A percentile compares a stretch with the other conserved stretches of the same genome.
Conservation (phyloP, 92 coral and sea anemone species). For the Anthopleura xanthogrammica region DNA sequence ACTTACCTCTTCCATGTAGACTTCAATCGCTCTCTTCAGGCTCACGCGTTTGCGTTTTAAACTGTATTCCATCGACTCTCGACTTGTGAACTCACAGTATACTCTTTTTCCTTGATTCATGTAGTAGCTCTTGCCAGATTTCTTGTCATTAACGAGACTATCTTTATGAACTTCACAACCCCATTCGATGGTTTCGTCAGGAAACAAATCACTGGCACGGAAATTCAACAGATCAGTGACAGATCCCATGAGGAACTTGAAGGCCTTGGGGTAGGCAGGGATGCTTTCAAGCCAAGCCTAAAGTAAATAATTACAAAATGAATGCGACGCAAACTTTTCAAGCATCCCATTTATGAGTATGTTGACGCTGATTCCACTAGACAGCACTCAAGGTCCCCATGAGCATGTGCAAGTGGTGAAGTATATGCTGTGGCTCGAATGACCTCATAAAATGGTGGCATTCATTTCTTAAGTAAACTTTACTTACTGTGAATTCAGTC, state of each 20-base stretch:
- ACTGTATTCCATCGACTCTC: slow-evolving; percentile 35
- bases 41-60: slow-evolving; percentile 43
- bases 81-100: slow-evolving; percentile 41
- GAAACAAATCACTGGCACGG: slow-evolving; percentile 41
- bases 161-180: slow-evolving; percentile 48
- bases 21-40: slow-evolving; percentile 49
- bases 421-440: no score
- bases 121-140: slow-evolving; percentile 21
- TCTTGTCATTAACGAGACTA: slow-evolving; percentile 14
- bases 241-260: slow-evolving; percentile 48
- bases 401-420: no score
- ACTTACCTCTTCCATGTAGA: slow-evolving; percentile 52
- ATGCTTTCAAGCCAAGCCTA: slow-evolving; percentile 50
- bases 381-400: no score
- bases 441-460: no score
- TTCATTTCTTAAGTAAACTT: not conserved
- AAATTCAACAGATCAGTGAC: slow-evolving; percentile 53
- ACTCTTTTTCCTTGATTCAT: not conserved
- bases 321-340: no score
- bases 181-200: slow-evolving; percentile 42
- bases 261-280: slow-evolving; percentile 57
- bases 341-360: no score
- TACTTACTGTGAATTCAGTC: slow-evolving; percentile 34
- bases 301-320: not conserved
- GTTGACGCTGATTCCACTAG: no score